Conservation (phyloP, 2,113 vertebrate species). For the Tachuris rubrigastra region DNA sequence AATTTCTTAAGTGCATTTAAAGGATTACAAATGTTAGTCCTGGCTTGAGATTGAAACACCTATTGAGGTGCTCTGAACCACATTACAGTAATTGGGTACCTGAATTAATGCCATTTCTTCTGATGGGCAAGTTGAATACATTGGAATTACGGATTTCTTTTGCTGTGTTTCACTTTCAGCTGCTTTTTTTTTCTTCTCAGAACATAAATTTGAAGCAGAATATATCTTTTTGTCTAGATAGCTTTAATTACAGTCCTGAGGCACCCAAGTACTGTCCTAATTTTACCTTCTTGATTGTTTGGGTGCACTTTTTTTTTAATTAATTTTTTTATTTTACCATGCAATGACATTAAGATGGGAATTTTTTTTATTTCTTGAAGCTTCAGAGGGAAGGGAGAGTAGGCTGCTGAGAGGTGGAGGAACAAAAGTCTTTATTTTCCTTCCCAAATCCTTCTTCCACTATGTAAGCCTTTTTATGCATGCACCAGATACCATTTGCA, state of each 20-base stretch:
- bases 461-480: constrained; percentile 45
- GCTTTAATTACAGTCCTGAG: constrained; percentile 70
- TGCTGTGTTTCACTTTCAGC: constrained; percentile 55
- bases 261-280: constrained; percentile 45
- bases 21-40: constrained; percentile 95
- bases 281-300: constrained; percentile 61
- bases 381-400: not conserved
- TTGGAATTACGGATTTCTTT: constrained; percentile 66
- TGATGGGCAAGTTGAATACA: constrained; percentile 64
- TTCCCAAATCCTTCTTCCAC: not conserved
- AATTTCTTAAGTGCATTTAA: constrained; percentile 99
- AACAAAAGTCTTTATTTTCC: not conserved
- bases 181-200: not conserved
- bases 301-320: not conserved
- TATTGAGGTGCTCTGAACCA: constrained; percentile 80
- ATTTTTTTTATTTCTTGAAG: constrained; percentile 36
- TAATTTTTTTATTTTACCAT: constrained; percentile 29
- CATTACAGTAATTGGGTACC: constrained; percentile 91
- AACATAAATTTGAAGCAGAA: constrained; percentile 64
- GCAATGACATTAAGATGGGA: not conserved
- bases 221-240: constrained; percentile 52
- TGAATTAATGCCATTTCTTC: constrained; percentile 79
- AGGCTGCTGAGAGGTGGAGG: not conserved
- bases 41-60: constrained; percentile 83
- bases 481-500: constrained; percentile 22